A percentile compares a stretch with the other conserved stretches of the same genome.
These are phyloP conservation scores for Lethocerus indicus DNA, from an alignment of 1,140 invertebrate genomes.

Conservation along the genomic window DNA sequence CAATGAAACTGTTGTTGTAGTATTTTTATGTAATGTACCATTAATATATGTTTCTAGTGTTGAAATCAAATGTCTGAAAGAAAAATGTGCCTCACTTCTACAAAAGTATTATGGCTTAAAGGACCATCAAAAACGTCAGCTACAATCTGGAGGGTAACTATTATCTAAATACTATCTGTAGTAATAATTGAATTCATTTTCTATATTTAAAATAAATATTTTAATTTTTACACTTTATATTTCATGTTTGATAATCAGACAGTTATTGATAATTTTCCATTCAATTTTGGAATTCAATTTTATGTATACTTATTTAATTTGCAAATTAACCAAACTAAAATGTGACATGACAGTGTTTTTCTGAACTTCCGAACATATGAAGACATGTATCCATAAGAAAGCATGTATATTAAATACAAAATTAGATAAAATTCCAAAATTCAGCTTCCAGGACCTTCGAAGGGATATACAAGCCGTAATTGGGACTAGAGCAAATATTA, in stretches of 20 bases:
- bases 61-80: conserved; percentile 59
- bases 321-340: background rate
- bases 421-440: conserved; percentile 6
- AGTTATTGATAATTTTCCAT: too few species aligned
- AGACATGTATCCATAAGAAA: too few species aligned
- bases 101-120: conserved; percentile 84
- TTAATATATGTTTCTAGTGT: conserved; percentile 29
- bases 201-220: too few species aligned
- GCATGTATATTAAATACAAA: too few species aligned
- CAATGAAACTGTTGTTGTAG: too few species aligned
- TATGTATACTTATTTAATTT: background rate
- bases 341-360: too few species aligned
- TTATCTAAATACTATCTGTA: too few species aligned
- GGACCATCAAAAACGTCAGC: conserved; percentile 86
- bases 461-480: conserved; percentile 88
- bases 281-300: background rate
- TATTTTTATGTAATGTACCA: too few species aligned
- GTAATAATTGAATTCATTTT: too few species aligned
- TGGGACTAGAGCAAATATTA: conserved; percentile 77
- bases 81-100: conserved; percentile 53
- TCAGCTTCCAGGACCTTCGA: conserved; percentile 77
- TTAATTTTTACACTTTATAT: too few species aligned
- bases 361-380: too few species aligned
- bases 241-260: too few species aligned
- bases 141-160: conserved; percentile 44